phyloP scores from a whole-genome alignment of 2,888 invertebrate genomes.

The Dynastes grantii region DNA sequence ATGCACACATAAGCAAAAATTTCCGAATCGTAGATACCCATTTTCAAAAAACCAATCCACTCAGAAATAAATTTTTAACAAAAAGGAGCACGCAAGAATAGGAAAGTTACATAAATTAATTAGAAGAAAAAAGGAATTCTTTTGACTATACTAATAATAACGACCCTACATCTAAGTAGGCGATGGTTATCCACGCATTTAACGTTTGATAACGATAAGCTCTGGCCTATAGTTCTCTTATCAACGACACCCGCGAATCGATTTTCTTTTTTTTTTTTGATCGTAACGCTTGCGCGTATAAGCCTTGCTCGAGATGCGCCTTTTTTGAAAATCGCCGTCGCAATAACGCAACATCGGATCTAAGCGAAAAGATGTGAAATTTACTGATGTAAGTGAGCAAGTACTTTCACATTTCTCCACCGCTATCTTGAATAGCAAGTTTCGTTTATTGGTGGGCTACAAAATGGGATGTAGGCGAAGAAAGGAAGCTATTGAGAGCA shows the following conservation, averaged over 20 bases:
- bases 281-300: conserved; percentile 56
- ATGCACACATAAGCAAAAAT: conserved; percentile 71
- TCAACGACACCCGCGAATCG: conserved; percentile 11
- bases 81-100: conserved; percentile 60
- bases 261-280: conserved; percentile 19
- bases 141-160: conserved; percentile 37
- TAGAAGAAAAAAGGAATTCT: not conserved
- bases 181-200: not conserved
- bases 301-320: conserved; percentile 48
- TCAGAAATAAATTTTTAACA: not conserved
- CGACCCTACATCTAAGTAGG: not conserved
- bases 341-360: not conserved
- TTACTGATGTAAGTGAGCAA: conserved; percentile 10
- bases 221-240: conserved; percentile 2
- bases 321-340: conserved; percentile 38
- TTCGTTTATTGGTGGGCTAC: conserved; percentile 26
- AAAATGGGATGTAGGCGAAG: not conserved
- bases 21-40: conserved; percentile 62
- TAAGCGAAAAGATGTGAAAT: conserved; percentile 42
- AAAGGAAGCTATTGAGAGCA: not conserved
- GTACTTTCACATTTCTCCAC: conserved; percentile 48
- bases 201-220: conserved; percentile 11
- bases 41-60: not conserved
- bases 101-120: conserved; percentile 58
- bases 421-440: conserved; percentile 41